phyloP scores from a whole-genome alignment of 1,140 invertebrate genomes.

The Delia radicum region DNA sequence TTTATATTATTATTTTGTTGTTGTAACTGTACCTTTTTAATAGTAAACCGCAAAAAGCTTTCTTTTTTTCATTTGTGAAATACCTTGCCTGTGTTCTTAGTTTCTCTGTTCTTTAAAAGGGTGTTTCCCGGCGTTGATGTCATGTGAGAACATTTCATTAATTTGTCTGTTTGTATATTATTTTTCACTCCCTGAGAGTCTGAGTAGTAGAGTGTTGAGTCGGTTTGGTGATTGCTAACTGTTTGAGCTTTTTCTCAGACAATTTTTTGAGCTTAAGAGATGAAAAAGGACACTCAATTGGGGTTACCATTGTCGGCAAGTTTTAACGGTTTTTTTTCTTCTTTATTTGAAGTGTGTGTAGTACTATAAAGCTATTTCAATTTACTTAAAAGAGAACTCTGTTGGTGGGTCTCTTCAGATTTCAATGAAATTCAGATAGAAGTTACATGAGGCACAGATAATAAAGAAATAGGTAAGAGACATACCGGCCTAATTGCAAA shows the following conservation, averaged over 20 bases:
- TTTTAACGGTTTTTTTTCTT: slow-evolving; percentile 12
- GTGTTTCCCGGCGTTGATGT: slow-evolving; percentile 28
- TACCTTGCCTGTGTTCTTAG: background rate
- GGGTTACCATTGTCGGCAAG: background rate
- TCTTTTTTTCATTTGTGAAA: background rate
- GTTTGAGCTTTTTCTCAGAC: background rate
- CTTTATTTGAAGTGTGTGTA: no score
- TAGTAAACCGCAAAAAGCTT: slow-evolving; percentile 1
- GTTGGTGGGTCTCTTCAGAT: no score
- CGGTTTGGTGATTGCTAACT: background rate
- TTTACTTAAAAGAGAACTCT: no score
- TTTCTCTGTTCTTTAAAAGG: slow-evolving; percentile 5
- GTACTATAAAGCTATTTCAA: no score
- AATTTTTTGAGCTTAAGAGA: background rate
- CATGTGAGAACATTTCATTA: slow-evolving; percentile 12
- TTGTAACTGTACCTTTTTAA: slow-evolving; percentile 30
- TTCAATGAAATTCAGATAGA: no score
- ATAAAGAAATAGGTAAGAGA: no score
- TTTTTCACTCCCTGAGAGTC: background rate
- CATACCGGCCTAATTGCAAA: no score
- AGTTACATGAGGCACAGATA: no score
- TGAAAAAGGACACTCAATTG: background rate
- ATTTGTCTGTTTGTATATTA: background rate
- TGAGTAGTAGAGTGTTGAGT: background rate
- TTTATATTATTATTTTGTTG: slow-evolving; percentile 22